phyloP scores from a whole-genome alignment of 1,140 invertebrate genomes.

The Philopotamus ludificatus region DNA sequence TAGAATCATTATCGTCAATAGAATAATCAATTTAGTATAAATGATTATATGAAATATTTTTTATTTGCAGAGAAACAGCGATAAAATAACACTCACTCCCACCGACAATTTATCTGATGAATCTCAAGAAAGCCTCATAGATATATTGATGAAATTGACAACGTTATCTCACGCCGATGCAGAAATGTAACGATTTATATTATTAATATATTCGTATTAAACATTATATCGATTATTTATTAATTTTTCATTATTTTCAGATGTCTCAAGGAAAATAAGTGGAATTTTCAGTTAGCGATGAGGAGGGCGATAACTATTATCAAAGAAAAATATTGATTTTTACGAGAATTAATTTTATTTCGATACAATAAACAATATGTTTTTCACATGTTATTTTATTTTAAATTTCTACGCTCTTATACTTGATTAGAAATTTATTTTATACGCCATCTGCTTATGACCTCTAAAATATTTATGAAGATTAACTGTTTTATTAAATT shows the following conservation, averaged over 20 bases:
- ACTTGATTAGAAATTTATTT: too few relatives aligned
- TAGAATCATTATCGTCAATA: background rate
- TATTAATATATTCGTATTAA: background rate
- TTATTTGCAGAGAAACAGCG: constrained; percentile 9
- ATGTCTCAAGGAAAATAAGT: background rate
- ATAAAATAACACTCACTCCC: background rate
- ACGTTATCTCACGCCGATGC: background rate
- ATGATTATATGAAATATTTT: constrained; percentile 2
- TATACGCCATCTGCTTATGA: too few relatives aligned
- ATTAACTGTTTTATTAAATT: too few relatives aligned
- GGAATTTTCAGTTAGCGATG: constrained; percentile 9
- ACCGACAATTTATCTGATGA: background rate
- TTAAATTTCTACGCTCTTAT: too few relatives aligned
- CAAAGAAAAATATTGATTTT: constrained; percentile 1
- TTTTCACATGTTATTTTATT: too few relatives aligned
- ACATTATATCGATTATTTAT: background rate
- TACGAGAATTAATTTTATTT: too few relatives aligned
- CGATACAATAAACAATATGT: too few relatives aligned
- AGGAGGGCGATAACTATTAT: background rate
- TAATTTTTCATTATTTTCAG: background rate
- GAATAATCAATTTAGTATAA: background rate
- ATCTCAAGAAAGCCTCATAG: background rate
- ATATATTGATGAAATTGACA: background rate
- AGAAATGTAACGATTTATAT: constrained; percentile 1
- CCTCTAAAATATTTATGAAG: too few relatives aligned